Evolutionary conservation across 2,888 invertebrate species (phyloP), one percentile per base, ranked within the genome.

Genomic region (Harpalus rubripes): DNA sequence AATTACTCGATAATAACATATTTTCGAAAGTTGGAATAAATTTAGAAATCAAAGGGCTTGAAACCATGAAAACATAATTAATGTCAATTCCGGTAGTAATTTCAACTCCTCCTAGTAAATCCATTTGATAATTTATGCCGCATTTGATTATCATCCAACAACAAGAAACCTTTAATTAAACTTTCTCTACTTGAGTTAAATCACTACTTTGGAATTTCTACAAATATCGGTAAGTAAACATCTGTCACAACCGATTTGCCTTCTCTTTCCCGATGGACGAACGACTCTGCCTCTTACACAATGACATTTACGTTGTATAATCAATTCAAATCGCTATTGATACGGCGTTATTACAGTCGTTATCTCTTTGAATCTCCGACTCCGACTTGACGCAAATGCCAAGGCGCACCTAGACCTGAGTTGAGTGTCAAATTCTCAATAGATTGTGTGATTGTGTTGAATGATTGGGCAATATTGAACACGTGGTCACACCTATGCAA

Each of bases 301-400:
- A 81, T 81, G 81, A 81, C 81, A 81, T 81, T 81, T 65, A 18
- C 81, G 58, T 61, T 81, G 26, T 81, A 65, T 81, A 81, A 81
- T 81, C 52, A 63, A 81, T 81, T 81, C 61, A 79, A 81, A 63
- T 63, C 22, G 65, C 65, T 61, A 63, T 63, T 65, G 81, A 81
- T 63, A 80, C 44, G 26, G 22, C 39, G 63, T 81, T 81, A 81
- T 81, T 81, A 81, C 63, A 81, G 58, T 81, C 63, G 81, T 63
- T 81, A 81, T 81, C 81, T 63, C 81, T 81, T 81, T 81, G 81
- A 41, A 81, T 63, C 61, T 81, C 44, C 39, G 81, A 61, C 32
- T 32, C 32, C 52, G 81, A 44, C 10, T 32, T 68, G 44, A 32
- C n/a, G 32, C 26, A 68, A 68, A 68, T 32, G 39, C 68, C 68